Evolutionary conservation across 2,888 invertebrate species (phyloP).

Genomic region (Hipparchia semele): DNA sequence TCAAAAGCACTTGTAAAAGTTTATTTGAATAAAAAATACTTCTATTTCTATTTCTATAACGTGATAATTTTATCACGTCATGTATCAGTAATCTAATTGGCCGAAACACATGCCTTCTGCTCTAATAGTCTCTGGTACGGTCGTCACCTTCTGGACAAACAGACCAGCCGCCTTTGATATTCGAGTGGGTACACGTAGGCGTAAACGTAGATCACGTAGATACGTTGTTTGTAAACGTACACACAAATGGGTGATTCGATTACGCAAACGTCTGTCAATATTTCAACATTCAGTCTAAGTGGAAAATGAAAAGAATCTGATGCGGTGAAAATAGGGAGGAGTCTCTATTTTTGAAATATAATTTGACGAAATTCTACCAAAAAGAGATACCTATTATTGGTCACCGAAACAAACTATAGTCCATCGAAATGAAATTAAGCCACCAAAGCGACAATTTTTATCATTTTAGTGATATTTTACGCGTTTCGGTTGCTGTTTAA

Average conservation of each 20-base stretch:
- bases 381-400: not conserved
- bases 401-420: too few relatives aligned
- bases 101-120: too few relatives aligned
- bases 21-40: too few relatives aligned
- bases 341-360: not conserved
- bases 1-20: too few relatives aligned
- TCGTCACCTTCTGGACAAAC: not conserved
- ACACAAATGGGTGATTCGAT: conserved; percentile 17
- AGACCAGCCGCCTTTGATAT: not conserved
- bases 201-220: not conserved
- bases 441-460: too few relatives aligned
- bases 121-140: too few relatives aligned
- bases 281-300: conserved; percentile 10
- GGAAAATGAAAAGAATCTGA: not conserved
- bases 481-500: too few relatives aligned
- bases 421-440: too few relatives aligned
- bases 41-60: too few relatives aligned
- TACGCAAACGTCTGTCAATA: conserved; percentile 14
- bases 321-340: conserved; percentile 1
- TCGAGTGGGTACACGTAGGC: not conserved
- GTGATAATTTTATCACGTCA: too few relatives aligned
- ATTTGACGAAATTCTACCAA: not conserved
- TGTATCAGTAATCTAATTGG: too few relatives aligned
- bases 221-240: conserved; percentile 8
- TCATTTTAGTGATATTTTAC: too few relatives aligned